Conservation (phyloP, 2,797 vertebrate genomes). For the Gallinago stenura region DNA sequence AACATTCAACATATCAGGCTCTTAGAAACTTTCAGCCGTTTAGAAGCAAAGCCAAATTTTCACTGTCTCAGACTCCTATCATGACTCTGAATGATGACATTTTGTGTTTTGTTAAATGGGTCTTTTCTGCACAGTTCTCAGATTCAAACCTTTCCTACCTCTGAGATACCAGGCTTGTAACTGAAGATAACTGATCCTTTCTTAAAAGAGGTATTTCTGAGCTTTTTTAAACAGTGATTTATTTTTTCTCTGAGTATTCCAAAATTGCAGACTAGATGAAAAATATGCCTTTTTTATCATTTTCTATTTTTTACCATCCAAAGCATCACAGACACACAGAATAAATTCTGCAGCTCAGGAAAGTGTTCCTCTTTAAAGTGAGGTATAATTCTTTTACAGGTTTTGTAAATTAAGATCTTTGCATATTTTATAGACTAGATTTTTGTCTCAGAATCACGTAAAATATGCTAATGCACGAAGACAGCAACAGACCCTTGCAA, state of each 20-base stretch:
- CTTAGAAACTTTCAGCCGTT: background rate
- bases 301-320: background rate
- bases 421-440: background rate
- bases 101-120: background rate
- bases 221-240: background rate
- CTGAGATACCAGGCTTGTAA: background rate
- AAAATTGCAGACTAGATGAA: background rate
- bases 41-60: background rate
- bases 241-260: background rate
- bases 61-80: background rate
- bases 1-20: background rate
- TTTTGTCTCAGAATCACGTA: background rate
- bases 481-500: background rate
- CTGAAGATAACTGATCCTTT: background rate
- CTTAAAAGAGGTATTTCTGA: background rate
- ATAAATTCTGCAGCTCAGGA: background rate
- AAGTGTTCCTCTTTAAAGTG: background rate
- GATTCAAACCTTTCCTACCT: background rate
- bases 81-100: background rate
- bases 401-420: background rate
- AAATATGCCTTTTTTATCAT: background rate
- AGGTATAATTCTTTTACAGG: background rate
- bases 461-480: background rate
- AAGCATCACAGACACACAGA: background rate
- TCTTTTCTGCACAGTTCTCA: background rate